Evolutionary conservation across 2,888 invertebrate species (phyloP).

Genomic region (Trachelus stipa): DNA sequence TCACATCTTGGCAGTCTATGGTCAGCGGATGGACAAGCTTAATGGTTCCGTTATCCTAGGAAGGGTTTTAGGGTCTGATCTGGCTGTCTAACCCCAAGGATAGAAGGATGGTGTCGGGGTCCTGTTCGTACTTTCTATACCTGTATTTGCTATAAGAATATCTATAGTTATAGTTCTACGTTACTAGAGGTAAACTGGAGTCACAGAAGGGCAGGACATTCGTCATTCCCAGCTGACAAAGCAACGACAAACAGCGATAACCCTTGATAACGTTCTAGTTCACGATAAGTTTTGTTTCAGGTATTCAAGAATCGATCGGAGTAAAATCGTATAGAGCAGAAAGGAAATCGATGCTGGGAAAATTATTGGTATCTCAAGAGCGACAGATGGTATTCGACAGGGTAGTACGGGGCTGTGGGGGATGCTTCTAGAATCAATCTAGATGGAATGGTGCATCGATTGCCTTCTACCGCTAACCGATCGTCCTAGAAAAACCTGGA

Average conservation of each 20-base stretch:
- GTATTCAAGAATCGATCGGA: not conserved
- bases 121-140: not conserved
- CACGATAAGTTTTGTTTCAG: slow-evolving; percentile 4
- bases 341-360: slow-evolving; percentile 19
- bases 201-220: not conserved
- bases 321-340: slow-evolving; percentile 10
- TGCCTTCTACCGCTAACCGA: not conserved
- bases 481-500: not conserved
- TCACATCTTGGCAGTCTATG: not conserved
- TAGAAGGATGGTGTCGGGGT: slow-evolving; percentile 36
- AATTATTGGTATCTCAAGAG: not conserved
- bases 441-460: not conserved
- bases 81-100: slow-evolving; percentile 39
- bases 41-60: slow-evolving; percentile 53
- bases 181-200: not conserved
- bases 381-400: not conserved
- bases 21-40: slow-evolving; percentile 52
- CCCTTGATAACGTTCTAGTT: slow-evolving; percentile 43
- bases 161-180: not conserved
- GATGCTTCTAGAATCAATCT: not conserved
- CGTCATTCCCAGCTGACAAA: not conserved
- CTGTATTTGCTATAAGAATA: not conserved
- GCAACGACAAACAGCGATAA: slow-evolving; percentile 48
- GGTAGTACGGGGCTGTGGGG: not conserved
- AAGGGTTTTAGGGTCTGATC: slow-evolving; percentile 55